Evolutionary conservation across 2,888 invertebrate species (phyloP).

Genomic region (Scaptomyza tumidula): DNA sequence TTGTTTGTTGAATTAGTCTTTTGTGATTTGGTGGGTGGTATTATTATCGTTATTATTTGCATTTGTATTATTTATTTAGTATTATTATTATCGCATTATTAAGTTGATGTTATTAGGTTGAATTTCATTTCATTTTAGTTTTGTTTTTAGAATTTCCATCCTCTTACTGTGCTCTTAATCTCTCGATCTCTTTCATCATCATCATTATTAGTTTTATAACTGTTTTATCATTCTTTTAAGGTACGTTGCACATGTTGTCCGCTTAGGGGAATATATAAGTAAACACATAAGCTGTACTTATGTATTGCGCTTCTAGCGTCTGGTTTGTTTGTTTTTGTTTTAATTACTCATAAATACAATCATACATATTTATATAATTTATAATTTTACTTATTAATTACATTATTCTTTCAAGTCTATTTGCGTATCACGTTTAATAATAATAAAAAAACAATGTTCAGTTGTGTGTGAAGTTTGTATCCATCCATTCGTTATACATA

Average conservation of each 20-base stretch:
- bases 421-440: constrained; percentile 80
- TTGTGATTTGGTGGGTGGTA: constrained; percentile 78
- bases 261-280: constrained; percentile 67
- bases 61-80: constrained; percentile 25
- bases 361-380: constrained; percentile 70
- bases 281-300: constrained; percentile 78
- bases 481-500: constrained; percentile 66
- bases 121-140: no score
- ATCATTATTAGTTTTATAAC: constrained; percentile 28
- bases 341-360: constrained; percentile 74
- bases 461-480: constrained; percentile 73
- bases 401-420: constrained; percentile 78
- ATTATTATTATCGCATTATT: constrained; percentile 35
- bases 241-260: constrained; percentile 77
- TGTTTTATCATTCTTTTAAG: constrained; percentile 57
- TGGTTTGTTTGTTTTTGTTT: constrained; percentile 46
- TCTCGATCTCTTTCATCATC: constrained; percentile 4
- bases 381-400: constrained; percentile 78
- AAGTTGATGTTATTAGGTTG: not conserved
- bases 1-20: constrained; percentile 71
- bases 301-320: constrained; percentile 76
- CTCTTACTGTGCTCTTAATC: constrained; percentile 17
- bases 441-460: constrained; percentile 79
- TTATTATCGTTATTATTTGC: constrained; percentile 55
- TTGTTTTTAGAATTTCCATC: constrained; percentile 20